Percentiles rank a stretch among this genome's conserved stretches.
Evolutionary conservation across 1,140 invertebrate genomes (phyloP).

Genomic region (Eriosoma lanigerum): DNA sequence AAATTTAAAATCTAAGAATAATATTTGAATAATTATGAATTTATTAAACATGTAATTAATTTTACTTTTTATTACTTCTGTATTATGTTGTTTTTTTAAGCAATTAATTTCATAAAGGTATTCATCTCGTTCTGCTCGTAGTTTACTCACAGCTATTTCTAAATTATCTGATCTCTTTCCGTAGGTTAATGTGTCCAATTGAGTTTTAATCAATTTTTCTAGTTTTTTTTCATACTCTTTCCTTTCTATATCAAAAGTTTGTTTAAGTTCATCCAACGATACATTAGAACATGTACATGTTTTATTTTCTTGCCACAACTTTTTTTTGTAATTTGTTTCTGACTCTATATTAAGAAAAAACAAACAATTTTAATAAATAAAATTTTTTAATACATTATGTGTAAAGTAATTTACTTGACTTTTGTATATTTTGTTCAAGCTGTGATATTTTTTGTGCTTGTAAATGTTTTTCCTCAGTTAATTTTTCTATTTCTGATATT

Average conservation of each 20-base stretch:
- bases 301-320: neutral
- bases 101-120: constrained; percentile 41
- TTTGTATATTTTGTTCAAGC: constrained; percentile 33
- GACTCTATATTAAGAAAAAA: constrained; percentile 11
- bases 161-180: constrained; percentile 15
- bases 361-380: neutral
- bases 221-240: constrained; percentile 38
- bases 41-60: neutral
- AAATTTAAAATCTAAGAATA: constrained; percentile 29
- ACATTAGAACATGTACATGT: neutral
- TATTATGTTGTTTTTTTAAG: constrained; percentile 39
- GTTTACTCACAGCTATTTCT: constrained; percentile 43
- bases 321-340: neutral
- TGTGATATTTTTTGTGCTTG: constrained; percentile 33
- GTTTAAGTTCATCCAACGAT: constrained; percentile 1
- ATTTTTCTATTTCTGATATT: constrained; percentile 41
- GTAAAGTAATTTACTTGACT: constrained; percentile 18
- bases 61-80: constrained; percentile 2
- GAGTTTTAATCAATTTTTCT: constrained; percentile 26
- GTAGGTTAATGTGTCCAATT: constrained; percentile 1
- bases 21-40: neutral
- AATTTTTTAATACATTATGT: neutral
- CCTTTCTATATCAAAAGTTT: constrained; percentile 21
- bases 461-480: constrained; percentile 35
- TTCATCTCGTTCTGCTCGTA: constrained; percentile 47